Evolutionary conservation across 2,797 vertebrate species (phyloP).

Genomic region (Manis javanica): DNA sequence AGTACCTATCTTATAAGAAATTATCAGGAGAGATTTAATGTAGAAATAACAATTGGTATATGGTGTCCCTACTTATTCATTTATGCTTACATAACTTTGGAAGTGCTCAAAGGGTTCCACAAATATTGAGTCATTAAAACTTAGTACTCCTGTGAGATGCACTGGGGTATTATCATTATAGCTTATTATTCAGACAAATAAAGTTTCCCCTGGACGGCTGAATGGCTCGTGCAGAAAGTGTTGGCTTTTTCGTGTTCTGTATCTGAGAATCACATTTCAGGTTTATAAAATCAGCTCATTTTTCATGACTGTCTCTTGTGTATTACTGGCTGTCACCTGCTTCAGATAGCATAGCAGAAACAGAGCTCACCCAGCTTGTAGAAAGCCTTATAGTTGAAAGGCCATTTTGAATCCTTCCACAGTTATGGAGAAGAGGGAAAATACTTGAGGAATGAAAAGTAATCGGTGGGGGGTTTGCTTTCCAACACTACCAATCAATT

Average conservation of each 20-base stretch:
- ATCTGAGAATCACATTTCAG: constrained; percentile 58
- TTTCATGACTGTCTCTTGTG: constrained; percentile 59
- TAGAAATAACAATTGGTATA: constrained; percentile 68
- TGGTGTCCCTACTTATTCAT: constrained; percentile 60
- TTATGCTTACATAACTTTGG: constrained; percentile 68
- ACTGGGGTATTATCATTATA: constrained; percentile 64
- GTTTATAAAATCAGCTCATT: constrained; percentile 72
- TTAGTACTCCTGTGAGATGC: constrained; percentile 64
- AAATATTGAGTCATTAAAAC: constrained; percentile 72
- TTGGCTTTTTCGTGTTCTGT: constrained; percentile 65
- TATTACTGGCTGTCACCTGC: not conserved
- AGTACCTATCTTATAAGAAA: constrained; percentile 33
- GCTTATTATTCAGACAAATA: constrained; percentile 68
- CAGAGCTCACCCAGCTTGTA: not conserved
- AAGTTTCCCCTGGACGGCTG: constrained; percentile 57
- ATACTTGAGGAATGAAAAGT: not conserved
- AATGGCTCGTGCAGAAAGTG: constrained; percentile 51
- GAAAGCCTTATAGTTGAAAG: constrained; percentile 22
- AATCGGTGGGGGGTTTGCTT: not conserved
- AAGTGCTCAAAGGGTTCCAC: constrained; percentile 62
- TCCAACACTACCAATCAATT: not conserved
- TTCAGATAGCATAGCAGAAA: constrained; percentile 40
- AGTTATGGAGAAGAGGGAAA: not conserved
- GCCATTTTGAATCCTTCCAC: not conserved
- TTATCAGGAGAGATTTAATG: constrained; percentile 60